phyloP scores from a whole-genome alignment of 1,140 invertebrate species.

The Aphelenchoides avenae region DNA sequence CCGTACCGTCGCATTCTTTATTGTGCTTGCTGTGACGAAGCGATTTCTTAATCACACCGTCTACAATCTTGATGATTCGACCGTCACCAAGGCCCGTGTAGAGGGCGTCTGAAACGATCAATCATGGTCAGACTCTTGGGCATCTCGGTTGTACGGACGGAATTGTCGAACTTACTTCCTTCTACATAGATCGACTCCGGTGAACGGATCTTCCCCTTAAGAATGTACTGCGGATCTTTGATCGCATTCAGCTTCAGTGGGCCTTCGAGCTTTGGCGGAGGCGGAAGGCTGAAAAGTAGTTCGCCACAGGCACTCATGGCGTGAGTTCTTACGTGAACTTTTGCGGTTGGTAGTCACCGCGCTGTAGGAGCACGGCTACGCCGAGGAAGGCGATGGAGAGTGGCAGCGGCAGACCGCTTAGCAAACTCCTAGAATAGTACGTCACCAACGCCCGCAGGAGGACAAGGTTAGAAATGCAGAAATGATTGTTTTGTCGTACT shows the following conservation, averaged over 20 bases:
- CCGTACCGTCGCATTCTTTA: slow-evolving; percentile 20
- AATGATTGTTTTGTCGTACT: no score
- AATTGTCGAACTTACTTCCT: slow-evolving; percentile 38
- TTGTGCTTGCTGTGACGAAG: slow-evolving; percentile 19
- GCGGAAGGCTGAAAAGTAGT: slow-evolving; percentile 47
- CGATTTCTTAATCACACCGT: slow-evolving; percentile 40
- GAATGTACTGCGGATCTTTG: slow-evolving; percentile 26
- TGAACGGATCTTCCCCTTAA: slow-evolving; percentile 47
- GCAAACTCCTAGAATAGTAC: no score
- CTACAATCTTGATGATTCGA: slow-evolving; percentile 49
- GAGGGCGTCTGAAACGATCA: slow-evolving; percentile 31
- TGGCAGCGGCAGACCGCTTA: no score
- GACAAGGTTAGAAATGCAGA: no score
- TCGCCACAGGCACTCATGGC: no score
- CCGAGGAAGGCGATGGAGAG: no score
- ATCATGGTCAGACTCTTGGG: no score
- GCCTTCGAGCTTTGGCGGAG: slow-evolving; percentile 36
- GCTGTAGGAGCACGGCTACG: no score
- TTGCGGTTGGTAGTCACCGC: no score
- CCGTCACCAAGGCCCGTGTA: slow-evolving; percentile 51
- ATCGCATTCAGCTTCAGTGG: slow-evolving; percentile 32
- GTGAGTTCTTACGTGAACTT: no score
- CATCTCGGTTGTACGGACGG: no score
- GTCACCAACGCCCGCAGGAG: no score
- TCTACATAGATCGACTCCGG: slow-evolving; percentile 55